A percentile compares a stretch with the other conserved stretches of the same genome.
Conservation (phyloP, 2,797 vertebrate genomes). For the Pseudochirops cupreus region DNA sequence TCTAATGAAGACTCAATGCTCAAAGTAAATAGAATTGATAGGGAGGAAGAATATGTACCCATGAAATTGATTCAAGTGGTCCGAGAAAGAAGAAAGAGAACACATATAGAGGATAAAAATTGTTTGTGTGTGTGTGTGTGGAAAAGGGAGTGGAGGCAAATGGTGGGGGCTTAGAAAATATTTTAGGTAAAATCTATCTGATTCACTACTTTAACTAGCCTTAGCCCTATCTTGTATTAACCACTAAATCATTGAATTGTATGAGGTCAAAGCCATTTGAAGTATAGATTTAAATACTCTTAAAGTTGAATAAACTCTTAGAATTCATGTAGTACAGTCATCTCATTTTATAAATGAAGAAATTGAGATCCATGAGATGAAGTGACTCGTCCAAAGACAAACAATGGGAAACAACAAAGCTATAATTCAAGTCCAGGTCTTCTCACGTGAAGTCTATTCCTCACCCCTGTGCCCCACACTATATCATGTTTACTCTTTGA, state of each 20-base stretch:
- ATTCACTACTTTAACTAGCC: not conserved
- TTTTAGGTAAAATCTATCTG: not conserved
- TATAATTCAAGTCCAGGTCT: not conserved
- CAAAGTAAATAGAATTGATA: too few relatives aligned
- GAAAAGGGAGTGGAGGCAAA: not conserved
- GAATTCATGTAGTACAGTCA: not conserved
- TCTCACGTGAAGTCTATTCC: not conserved
- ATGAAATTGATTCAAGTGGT: too few relatives aligned
- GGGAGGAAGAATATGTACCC: too few relatives aligned
- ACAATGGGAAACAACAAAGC: not conserved
- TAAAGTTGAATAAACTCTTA: not conserved
- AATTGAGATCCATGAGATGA: not conserved
- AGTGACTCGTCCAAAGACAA: not conserved
- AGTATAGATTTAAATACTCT: not conserved
- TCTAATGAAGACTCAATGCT: too few relatives aligned
- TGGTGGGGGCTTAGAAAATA: not conserved
- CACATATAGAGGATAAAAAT: not conserved
- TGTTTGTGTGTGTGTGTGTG: not conserved
- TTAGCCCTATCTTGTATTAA: not conserved
- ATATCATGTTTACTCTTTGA: not conserved
- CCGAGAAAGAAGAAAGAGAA: not conserved
- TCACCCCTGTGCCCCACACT: accelerated
- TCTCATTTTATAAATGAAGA: not conserved
- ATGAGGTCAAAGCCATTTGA: not conserved
- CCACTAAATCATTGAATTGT: not conserved